phyloP scores from a whole-genome alignment of 2,888 invertebrate species.

The Pteria penguin region DNA sequence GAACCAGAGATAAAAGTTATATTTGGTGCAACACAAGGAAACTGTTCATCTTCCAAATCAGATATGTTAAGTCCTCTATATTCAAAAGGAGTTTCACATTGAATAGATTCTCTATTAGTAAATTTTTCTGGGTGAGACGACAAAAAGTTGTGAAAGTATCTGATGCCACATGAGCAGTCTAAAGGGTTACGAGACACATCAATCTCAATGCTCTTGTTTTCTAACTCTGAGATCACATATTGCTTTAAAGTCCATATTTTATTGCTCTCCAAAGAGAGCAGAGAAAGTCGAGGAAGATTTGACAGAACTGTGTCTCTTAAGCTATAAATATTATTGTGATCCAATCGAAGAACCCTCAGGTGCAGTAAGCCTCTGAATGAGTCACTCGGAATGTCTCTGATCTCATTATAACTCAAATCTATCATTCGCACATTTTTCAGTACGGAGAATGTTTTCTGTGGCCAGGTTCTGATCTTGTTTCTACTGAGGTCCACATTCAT shows the following conservation, averaged over 20 bases:
- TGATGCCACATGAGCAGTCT: constrained; percentile 70
- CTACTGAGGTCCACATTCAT: constrained; percentile 47
- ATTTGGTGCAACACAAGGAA: constrained; percentile 60
- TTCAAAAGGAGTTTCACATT: constrained; percentile 54
- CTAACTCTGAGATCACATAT: constrained; percentile 35
- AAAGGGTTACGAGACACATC: constrained; percentile 64
- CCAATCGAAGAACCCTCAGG: constrained; percentile 58
- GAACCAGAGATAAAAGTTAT: constrained; percentile 45
- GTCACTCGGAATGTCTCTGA: constrained; percentile 52
- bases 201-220: constrained; percentile 41
- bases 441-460: constrained; percentile 46
- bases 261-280: constrained; percentile 52
- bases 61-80: constrained; percentile 44
- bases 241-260: constrained; percentile 47
- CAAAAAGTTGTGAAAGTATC: constrained; percentile 45
- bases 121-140: constrained; percentile 35
- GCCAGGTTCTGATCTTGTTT: constrained; percentile 51
- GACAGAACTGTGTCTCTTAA: constrained; percentile 43
- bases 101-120: constrained; percentile 34
- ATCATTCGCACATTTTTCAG: constrained; percentile 50
- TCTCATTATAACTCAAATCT: constrained; percentile 53
- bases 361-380: constrained; percentile 48
- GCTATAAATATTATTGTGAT: constrained; percentile 51
- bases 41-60: constrained; percentile 35
- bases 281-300: constrained; percentile 40